Evolutionary conservation across 2,888 invertebrate species (phyloP), one percentile per base, ranked within the genome.

Genomic region (Coremacera marginata): DNA sequence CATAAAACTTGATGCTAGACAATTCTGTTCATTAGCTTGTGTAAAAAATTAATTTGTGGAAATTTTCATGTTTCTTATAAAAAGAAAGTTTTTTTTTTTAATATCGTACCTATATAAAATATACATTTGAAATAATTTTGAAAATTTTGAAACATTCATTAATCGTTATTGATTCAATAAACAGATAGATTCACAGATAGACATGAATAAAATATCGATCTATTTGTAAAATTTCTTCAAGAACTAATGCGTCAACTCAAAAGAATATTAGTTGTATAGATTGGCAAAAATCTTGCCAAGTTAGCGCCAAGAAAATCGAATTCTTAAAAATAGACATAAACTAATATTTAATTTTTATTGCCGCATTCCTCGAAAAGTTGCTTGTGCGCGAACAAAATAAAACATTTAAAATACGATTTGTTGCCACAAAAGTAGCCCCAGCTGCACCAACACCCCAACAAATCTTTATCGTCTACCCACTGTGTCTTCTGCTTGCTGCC

Each of bases 321-420:
- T 27, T 11, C 19, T 22, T 22, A 60, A 60, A 27, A 16, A 60
- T 27, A 27, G 27, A 25, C 5, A 3, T 7, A 60, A 60, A 22
- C 14, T 27, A 60, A 22, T 27, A 60, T 55, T 22, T 27, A 60
- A 60, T 65, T 65, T 34, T 34, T 34, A 65, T 65, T 65, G 34
- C 31, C 63, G 63, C 63, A 65, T 65, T 65, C 63, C 63, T 65
- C 11, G 63, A 34, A 65, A 60, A 5, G 16, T 34, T 27, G 19
- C 31, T 63, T 25, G 27, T 16, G 22, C 22, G 16, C 63, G 16
- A 63, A 25, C 7, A 63, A 63, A 63, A n/a, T 27, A 27, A 65
- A 65, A 65, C 63, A 65, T 65, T 65, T 65, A 27, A 65, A 65
- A 65, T 34, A 65, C 63, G 22, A 65, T 65, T 65, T 63, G 63